Evolutionary conservation across 2,888 invertebrate species (phyloP).

Genomic region (Tigriopus californicus): DNA sequence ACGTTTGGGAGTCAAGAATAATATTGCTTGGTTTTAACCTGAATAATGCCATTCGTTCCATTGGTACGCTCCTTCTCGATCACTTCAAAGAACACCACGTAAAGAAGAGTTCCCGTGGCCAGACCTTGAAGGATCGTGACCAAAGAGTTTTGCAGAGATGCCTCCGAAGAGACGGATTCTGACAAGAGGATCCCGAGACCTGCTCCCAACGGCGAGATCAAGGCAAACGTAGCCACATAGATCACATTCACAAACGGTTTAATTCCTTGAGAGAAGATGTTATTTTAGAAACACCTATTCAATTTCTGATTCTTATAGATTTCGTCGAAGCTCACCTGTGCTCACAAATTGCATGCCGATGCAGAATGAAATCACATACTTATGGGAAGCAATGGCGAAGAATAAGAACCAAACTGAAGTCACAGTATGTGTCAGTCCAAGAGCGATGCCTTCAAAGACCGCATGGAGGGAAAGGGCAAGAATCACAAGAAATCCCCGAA

Average conservation of each 20-base stretch:
- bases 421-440: slow-evolving; percentile 49
- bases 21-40: not conserved
- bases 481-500: slow-evolving; percentile 53
- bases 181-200: slow-evolving; percentile 39
- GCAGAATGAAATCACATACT: slow-evolving; percentile 69
- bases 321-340: slow-evolving; percentile 30
- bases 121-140: slow-evolving; percentile 45
- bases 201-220: slow-evolving; percentile 44
- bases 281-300: not conserved
- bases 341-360: slow-evolving; percentile 64
- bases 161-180: slow-evolving; percentile 21
- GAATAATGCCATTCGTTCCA: not conserved
- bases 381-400: slow-evolving; percentile 63
- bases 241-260: slow-evolving; percentile 37
- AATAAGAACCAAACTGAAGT: slow-evolving; percentile 62
- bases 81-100: slow-evolving; percentile 93
- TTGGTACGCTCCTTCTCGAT: slow-evolving; percentile 8
- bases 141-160: slow-evolving; percentile 13
- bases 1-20: not conserved
- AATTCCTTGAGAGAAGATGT: not conserved
- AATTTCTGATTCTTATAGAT: not conserved
- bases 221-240: slow-evolving; percentile 35
- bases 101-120: slow-evolving; percentile 77
- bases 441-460: slow-evolving; percentile 63
- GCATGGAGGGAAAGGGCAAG: slow-evolving; percentile 68